A percentile compares a stretch with the other conserved stretches of the same genome.
These are phyloP conservation scores for Colossoma macropomum DNA, from an alignment of 2,113 vertebrate species.

Conservation along the genomic window DNA sequence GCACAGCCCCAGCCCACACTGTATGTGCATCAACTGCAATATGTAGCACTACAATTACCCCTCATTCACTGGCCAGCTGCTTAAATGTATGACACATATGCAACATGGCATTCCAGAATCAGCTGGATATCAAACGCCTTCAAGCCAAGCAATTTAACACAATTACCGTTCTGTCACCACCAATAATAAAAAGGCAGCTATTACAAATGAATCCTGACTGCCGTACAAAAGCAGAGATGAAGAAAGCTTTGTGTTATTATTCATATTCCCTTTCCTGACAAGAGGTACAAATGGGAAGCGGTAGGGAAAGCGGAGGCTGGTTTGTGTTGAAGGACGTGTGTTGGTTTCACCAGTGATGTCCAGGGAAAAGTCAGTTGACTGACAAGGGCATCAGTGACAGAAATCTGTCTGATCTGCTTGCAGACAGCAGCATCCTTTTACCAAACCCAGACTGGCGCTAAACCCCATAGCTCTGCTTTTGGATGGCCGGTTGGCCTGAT, in stretches of 20 bases:
- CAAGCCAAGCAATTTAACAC: conserved; percentile 73
- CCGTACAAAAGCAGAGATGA: conserved; percentile 18
- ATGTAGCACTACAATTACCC: conserved; percentile 78
- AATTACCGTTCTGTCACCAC: conserved; percentile 56
- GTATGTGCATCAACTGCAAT: conserved; percentile 49
- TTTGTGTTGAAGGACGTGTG: background rate
- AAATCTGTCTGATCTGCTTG: background rate
- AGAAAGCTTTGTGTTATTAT: conserved; percentile 35
- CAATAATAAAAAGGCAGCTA: conserved; percentile 45
- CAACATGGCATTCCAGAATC: conserved; percentile 71
- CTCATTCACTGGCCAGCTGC: conserved; percentile 71
- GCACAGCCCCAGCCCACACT: conserved; percentile 20
- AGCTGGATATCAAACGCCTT: conserved; percentile 68
- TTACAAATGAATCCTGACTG: conserved; percentile 36
- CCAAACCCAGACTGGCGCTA: background rate
- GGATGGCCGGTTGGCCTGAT: background rate
- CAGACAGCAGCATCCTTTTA: conserved; percentile 10
- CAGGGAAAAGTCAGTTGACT: background rate
- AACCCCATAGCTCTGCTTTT: background rate
- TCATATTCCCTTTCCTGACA: conserved; percentile 17
- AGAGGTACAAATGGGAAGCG: conserved; percentile 16
- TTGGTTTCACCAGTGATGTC: conserved; percentile 3
- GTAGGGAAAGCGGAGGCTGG: conserved; percentile 1
- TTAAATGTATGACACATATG: conserved; percentile 77
- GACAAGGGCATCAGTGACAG: background rate